phyloP scores from a whole-genome alignment of 2,797 vertebrate species.

The Spheniscus humboldti region DNA sequence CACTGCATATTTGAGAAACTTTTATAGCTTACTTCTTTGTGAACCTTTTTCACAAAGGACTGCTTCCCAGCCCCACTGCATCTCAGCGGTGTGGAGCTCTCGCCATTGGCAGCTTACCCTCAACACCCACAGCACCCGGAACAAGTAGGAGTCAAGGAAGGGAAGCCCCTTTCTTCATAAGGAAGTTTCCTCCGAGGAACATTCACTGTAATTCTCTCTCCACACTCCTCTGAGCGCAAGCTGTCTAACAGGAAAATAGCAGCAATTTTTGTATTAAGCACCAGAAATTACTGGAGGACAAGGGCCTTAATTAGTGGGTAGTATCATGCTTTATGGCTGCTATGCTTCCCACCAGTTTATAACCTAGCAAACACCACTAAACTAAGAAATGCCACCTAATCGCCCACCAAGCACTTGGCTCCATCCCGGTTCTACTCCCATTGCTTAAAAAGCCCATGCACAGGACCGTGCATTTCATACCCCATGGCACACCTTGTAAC shows the following conservation, averaged over 20 bases:
- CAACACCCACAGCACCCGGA: not conserved
- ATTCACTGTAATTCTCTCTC: not conserved
- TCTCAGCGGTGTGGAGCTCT: accelerated
- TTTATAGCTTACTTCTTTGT: not conserved
- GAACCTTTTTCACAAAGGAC: not conserved
- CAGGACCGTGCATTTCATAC: accelerated
- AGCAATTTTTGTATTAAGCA: not conserved
- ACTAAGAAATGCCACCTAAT: not conserved
- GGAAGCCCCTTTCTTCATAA: not conserved
- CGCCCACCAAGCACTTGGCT: not conserved
- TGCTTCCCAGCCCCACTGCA: not conserved
- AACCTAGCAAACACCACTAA: not conserved
- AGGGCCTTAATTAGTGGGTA: not conserved
- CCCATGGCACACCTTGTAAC: not conserved
- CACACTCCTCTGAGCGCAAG: not conserved
- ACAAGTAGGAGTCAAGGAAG: not conserved
- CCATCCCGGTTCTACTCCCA: not conserved
- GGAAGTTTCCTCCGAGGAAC: not conserved
- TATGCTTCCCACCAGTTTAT: not conserved
- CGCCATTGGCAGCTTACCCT: not conserved
- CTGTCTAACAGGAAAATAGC: not conserved
- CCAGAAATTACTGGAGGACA: not conserved
- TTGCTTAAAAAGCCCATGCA: not conserved
- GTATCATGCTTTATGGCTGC: not conserved
- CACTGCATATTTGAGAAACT: not conserved